phyloP scores from a whole-genome alignment of 2,113 vertebrate genomes.

The Catharus fuscescens region DNA sequence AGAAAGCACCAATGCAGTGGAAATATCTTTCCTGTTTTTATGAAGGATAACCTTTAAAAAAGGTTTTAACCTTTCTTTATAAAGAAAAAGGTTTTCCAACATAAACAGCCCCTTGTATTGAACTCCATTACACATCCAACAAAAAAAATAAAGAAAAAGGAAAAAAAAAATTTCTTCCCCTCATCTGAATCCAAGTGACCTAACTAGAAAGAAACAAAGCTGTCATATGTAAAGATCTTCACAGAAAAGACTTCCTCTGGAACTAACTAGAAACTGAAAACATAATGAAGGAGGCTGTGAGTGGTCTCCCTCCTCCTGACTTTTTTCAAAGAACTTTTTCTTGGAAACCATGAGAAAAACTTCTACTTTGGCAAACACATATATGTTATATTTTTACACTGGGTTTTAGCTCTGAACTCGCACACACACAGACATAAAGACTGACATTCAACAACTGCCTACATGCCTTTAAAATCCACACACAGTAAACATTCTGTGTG shows the following conservation, averaged over 20 bases:
- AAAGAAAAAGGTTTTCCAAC: not conserved
- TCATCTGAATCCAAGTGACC: not conserved
- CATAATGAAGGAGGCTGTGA: not conserved
- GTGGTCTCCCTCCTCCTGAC: not conserved
- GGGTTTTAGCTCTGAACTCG: not conserved
- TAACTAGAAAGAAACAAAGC: not conserved
- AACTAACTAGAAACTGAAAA: not conserved
- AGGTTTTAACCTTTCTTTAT: not conserved
- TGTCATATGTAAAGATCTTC: not conserved
- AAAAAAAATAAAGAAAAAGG: not conserved
- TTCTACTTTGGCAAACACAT: not conserved
- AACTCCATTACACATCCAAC: not conserved
- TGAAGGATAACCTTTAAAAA: not conserved
- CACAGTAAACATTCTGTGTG: not conserved
- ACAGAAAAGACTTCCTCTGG: not conserved
- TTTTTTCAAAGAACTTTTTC: not conserved
- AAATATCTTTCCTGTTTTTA: not conserved
- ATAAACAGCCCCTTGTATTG: not conserved
- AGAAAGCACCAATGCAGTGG: not conserved
- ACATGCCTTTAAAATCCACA: not conserved
- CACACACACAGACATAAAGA: not conserved
- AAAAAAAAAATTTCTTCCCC: not conserved
- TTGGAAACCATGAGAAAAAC: not conserved
- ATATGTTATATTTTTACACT: not conserved
- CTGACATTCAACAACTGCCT: not conserved